Conservation (phyloP, 2,113 vertebrate genomes). For the Callospermophilus lateralis region DNA sequence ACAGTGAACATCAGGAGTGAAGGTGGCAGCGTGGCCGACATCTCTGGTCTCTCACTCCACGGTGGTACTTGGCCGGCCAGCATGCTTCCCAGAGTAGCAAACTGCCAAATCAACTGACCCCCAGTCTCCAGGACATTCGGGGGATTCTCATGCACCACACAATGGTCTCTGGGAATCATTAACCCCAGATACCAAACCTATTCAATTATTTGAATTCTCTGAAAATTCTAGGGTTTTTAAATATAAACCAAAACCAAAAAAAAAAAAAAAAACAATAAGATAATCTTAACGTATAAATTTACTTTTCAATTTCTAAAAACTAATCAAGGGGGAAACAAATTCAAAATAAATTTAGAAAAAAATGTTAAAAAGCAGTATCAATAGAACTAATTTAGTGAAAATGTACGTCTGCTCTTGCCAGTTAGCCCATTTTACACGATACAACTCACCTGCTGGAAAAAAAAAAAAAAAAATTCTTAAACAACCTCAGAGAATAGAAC, state of each 20-base stretch:
- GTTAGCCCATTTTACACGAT: slow-evolving; percentile 58
- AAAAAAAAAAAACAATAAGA: slow-evolving; percentile 35
- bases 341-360: slow-evolving; percentile 33
- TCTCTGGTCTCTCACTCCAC: not conserved
- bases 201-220: slow-evolving; percentile 12
- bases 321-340: not conserved
- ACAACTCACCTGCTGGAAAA: not conserved
- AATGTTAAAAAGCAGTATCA: slow-evolving; percentile 3
- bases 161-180: not conserved
- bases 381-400: slow-evolving; percentile 36
- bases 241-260: not conserved
- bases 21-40: not conserved
- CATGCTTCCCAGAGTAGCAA: not conserved
- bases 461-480: not conserved
- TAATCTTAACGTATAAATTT: not conserved
- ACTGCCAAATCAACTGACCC: not conserved
- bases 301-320: slow-evolving; percentile 39
- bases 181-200: not conserved
- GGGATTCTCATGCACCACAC: not conserved
- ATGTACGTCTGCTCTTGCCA: not conserved
- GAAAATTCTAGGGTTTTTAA: not conserved
- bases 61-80: not conserved
- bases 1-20: not conserved
- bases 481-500: slow-evolving; percentile 44
- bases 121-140: not conserved